Conservation (phyloP, 2,888 invertebrate species). For the Elaeidobius kamerunicus region DNA sequence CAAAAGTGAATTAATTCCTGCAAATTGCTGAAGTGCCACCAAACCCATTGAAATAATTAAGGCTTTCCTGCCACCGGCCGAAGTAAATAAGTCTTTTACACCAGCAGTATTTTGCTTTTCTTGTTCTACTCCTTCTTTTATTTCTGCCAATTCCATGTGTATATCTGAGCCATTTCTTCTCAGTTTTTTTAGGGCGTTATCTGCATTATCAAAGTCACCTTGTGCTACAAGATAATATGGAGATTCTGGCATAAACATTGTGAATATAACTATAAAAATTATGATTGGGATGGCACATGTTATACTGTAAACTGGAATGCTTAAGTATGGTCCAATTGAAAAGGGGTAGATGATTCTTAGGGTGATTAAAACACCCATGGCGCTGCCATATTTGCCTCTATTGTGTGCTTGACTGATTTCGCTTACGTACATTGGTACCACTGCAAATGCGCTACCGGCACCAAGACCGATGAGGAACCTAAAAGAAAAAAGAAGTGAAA, state of each 20-base stretch:
- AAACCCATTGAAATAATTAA: constrained; percentile 30
- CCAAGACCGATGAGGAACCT: constrained; percentile 59
- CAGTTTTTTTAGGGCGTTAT: constrained; percentile 57
- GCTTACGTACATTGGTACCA: constrained; percentile 79
- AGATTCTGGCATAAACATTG: constrained; percentile 33
- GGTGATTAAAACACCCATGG: constrained; percentile 28
- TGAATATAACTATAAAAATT: constrained; percentile 26
- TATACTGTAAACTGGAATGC: constrained; percentile 24
- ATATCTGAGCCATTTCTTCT: constrained; percentile 18
- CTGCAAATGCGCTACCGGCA: constrained; percentile 65
- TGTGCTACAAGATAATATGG: constrained; percentile 43
- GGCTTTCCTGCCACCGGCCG: constrained; percentile 62
- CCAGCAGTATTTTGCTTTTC: constrained; percentile 25
- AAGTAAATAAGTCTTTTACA: constrained; percentile 58
- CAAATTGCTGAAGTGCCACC: constrained; percentile 35
- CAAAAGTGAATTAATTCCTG: constrained; percentile 34
- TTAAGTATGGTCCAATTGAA: constrained; percentile 31
- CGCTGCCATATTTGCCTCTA: constrained; percentile 66
- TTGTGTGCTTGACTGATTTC: constrained; percentile 77
- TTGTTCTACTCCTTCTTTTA: constrained; percentile 25
- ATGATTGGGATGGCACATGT: constrained; percentile 28
- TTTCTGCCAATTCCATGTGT: constrained; percentile 29
- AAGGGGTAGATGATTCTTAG: constrained; percentile 31
- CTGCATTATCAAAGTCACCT: constrained; percentile 58
- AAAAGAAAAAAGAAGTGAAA: too few relatives aligned